Conservation (phyloP, 2,888 invertebrate genomes). For the Caradrina clavipalpis region DNA sequence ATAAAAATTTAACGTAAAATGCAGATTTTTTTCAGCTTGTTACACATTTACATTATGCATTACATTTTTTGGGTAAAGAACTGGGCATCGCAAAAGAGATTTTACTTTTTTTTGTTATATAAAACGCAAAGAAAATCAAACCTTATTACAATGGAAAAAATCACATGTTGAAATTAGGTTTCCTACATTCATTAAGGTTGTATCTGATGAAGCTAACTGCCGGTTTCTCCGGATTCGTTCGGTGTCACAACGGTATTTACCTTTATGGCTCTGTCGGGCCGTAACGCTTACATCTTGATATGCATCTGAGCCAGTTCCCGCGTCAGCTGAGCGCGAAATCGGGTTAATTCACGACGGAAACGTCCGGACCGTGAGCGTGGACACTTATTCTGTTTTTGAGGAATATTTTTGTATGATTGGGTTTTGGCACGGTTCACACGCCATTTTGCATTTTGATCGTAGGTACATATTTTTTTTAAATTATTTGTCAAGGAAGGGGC, state of each 20-base stretch:
- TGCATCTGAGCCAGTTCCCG: constrained; percentile 66
- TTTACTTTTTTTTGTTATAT: not conserved
- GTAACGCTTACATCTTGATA: constrained; percentile 59
- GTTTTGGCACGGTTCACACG: not conserved
- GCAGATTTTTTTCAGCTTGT: not conserved
- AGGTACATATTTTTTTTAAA: too few species aligned
- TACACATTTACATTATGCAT: not conserved
- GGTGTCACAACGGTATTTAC: constrained; percentile 36
- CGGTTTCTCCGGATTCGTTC: constrained; percentile 8
- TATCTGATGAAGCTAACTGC: constrained; percentile 42
- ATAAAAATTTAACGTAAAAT: too few species aligned
- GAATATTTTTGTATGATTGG: constrained; percentile 14
- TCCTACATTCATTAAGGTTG: constrained; percentile 23
- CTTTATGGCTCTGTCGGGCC: constrained; percentile 36
- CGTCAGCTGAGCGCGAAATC: constrained; percentile 69
- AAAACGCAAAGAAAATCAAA: constrained; percentile 12
- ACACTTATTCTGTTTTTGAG: constrained; percentile 57
- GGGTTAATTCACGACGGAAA: constrained; percentile 69
- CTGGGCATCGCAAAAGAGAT: not conserved
- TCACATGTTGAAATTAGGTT: constrained; percentile 31
- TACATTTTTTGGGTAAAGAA: not conserved
- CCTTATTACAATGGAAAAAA: constrained; percentile 6
- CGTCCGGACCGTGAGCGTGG: constrained; percentile 56
- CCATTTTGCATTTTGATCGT: not conserved
- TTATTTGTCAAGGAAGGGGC: too few species aligned